Evolutionary conservation across 2,888 invertebrate genomes (phyloP).

Genomic region (Latrodectus elegans): DNA sequence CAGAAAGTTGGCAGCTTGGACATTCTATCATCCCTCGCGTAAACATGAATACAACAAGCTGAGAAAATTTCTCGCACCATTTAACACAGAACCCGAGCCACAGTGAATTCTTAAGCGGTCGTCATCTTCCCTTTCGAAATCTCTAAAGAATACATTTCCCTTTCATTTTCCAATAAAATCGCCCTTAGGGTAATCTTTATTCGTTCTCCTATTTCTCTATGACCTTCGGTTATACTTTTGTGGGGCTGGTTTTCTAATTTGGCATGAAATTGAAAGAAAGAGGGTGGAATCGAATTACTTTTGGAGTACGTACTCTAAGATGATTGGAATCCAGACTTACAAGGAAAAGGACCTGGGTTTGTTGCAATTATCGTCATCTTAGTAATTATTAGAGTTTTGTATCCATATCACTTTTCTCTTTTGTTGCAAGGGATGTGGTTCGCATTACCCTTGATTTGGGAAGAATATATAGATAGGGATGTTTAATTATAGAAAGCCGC

Average conservation of each 20-base stretch:
- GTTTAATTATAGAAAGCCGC: no score
- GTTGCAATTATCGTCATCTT: background rate
- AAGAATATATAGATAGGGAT: no score
- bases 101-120: no score
- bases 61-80: no score
- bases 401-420: no score
- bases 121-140: background rate
- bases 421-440: no score
- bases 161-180: constrained; percentile 2
- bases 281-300: background rate
- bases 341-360: background rate
- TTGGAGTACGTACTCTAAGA: background rate
- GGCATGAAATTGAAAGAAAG: constrained; percentile 3
- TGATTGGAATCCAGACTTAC: background rate
- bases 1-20: no score
- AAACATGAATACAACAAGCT: no score
- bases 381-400: background rate
- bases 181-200: constrained; percentile 5
- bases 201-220: background rate
- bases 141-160: background rate
- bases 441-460: no score
- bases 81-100: no score
- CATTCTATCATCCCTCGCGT: no score
- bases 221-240: background rate
- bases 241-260: background rate